Base-by-base conservation (phyloP, 2,888 invertebrate species). In the Drosophila mercatorum region DNA sequence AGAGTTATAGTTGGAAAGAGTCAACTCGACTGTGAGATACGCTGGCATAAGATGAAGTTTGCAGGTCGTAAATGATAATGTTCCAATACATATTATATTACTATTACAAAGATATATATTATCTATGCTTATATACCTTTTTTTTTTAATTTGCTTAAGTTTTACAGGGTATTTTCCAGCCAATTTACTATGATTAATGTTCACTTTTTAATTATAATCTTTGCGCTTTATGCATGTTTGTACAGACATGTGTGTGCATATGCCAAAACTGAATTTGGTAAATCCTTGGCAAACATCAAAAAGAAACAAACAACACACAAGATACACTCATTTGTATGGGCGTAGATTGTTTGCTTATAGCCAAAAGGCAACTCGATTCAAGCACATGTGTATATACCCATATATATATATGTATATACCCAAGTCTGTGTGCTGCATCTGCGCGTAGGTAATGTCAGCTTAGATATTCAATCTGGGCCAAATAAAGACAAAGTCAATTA, bases 401-500 rank as follows among this genome's bases (percentile, higher is more conserved):
- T 17, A 5, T 26, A 46, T 31, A 47, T 1, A 11, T 28, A 12
- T 14, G 12, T 58, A 14, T 53, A 8, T 28, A 17, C 10, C 10
- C 12, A n/a, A 10, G 31, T 52, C 22, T 52, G 34, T 52, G 10
- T 49, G 47, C 47, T 52, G 52, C 38, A 38, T 36, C 38, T 38
- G 52, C 36, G 52, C 36, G 53, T 53, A 38, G 53, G 53, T 53
- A 53, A 53, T 79, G 80, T 72, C 80, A 75, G 57, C 56, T 65
- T n/a, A 53, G 63, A 65, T 56, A 74, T 56, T 78, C 51, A 74
- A 60, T 64, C 69, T 60, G 74, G 14, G 60, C 79, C 79, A 78
- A 73, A 79, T 81, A 78, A 59, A 78, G 78, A 43, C 63, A 78
- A 67, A 74, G 46, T 78, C 70, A 81, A 81, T 79, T 78, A 79